These are phyloP conservation scores for Drosophila colorata DNA, from an alignment of 2,888 invertebrate genomes.

Conservation along the genomic window DNA sequence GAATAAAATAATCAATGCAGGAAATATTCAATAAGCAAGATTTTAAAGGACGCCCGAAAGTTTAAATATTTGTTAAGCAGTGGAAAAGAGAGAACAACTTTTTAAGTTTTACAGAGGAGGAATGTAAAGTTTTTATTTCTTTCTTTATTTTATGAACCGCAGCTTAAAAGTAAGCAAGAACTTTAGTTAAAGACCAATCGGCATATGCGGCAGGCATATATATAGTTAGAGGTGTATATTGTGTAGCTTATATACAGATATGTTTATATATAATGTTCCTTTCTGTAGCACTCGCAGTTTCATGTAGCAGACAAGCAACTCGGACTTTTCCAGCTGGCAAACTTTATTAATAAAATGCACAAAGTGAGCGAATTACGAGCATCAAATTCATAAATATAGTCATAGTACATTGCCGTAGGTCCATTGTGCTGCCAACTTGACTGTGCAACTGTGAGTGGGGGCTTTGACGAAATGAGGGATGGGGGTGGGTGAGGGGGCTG, in stretches of 20 bases:
- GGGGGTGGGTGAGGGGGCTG: neutral
- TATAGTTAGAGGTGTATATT: slow-evolving; percentile 1
- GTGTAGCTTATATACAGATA: neutral
- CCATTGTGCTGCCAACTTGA: slow-evolving; percentile 41
- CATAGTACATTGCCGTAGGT: slow-evolving; percentile 53
- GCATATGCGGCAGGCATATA: slow-evolving; percentile 21
- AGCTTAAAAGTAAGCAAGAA: slow-evolving; percentile 45
- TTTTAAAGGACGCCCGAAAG: slow-evolving; percentile 14
- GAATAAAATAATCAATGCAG: slow-evolving; percentile 23
- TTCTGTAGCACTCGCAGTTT: slow-evolving; percentile 2
- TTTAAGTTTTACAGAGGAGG: slow-evolving; percentile 16
- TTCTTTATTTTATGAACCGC: slow-evolving; percentile 27
- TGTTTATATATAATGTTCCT: neutral
- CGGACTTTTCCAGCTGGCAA: slow-evolving; percentile 40
- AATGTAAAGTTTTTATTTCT: slow-evolving; percentile 31
- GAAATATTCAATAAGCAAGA: slow-evolving; percentile 17
- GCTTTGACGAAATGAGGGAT: neutral
- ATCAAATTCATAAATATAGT: slow-evolving; percentile 60
- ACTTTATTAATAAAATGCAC: slow-evolving; percentile 78
- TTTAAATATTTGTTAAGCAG: slow-evolving; percentile 26
- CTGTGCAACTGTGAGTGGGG: slow-evolving; percentile 1
- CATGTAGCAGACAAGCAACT: slow-evolving; percentile 43
- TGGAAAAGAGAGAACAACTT: slow-evolving; percentile 13
- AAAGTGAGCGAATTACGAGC: slow-evolving; percentile 72
- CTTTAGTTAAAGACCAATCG: slow-evolving; percentile 43